Evolutionary conservation across 1,140 invertebrate genomes (phyloP), one percentile per base, ranked within the genome.

Genomic region (Hyposmocoma kahamanoa): DNA sequence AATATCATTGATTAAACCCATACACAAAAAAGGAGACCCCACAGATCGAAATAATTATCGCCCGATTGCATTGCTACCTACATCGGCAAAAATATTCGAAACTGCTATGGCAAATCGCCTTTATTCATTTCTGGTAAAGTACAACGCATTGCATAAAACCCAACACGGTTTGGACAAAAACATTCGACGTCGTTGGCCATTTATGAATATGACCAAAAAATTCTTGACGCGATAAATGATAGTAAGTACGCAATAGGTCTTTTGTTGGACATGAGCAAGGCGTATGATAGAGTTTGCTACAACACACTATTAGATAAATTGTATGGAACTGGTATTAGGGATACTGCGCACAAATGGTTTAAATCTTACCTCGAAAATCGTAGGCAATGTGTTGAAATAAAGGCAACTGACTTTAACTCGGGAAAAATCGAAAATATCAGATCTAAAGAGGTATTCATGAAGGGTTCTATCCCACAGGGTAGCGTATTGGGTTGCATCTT

Each of bases 251-350:
- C n/a, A n/a, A n/a, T n/a, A n/a, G 42, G 20, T 26, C 13, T 45
- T 19, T 47, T 47, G 9, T 3, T 47, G 11, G 45, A 47, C 34
- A 9, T 47, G 22, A 38, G 32, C 9, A 38, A 47, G 18, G 45
- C 45, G n/a, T 47, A 38, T 24, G 45, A 47, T n/a, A 38, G 45
- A 20, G 45, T 47, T 22, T 1, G 19, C 1, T 22, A 47, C 17
- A 24, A 22, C 2, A 38, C 13, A 32, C 11, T 47, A 15, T 38
- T 47, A 22, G 9, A 10, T 5, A 30, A 47, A 47, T 26, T 47
- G 2, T 20, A 38, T 8, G 0, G 24, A 8, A 18, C 24, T 4
- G 45, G 45, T 9, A 38, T 47, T 22, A 22, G 45, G 4, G 45
- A 21, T 1, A 15, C 1, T 47, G 21, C 21, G 1, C n/a, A 38